Conservation (phyloP, 2,888 invertebrate species). For the Bedellia somnulentella region DNA sequence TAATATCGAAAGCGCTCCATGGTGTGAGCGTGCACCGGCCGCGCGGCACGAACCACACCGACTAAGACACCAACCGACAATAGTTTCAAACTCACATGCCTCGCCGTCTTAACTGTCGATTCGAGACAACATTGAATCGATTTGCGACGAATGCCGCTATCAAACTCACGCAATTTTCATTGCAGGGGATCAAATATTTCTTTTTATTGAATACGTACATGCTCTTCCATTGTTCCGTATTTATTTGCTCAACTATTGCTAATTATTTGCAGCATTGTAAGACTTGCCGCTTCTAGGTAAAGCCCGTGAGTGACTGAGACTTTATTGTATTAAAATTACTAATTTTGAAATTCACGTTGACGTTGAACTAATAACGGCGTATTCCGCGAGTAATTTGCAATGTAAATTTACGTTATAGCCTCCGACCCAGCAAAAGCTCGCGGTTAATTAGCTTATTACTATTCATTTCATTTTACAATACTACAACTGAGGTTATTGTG, state of each 20-base stretch:
- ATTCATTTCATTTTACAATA: conserved; percentile 20
- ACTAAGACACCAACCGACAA: conserved; percentile 32
- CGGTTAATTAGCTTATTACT: conserved; percentile 58
- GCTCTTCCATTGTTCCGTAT: too few relatives aligned
- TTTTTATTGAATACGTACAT: too few relatives aligned
- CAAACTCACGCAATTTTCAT: conserved; percentile 26
- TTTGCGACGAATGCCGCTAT: conserved; percentile 30
- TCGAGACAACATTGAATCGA: conserved; percentile 39
- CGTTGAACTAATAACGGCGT: conserved; percentile 40
- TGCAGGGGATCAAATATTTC: too few relatives aligned
- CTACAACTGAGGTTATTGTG: too few relatives aligned
- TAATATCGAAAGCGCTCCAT: neutral
- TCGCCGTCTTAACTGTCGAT: conserved; percentile 25
- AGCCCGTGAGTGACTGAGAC: conserved; percentile 52
- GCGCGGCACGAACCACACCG: conserved; percentile 39
- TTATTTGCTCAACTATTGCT: too few relatives aligned
- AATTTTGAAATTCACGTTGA: conserved; percentile 55
- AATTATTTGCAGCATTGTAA: conserved; percentile 2
- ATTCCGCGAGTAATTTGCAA: conserved; percentile 56
- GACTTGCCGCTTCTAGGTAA: conserved; percentile 26
- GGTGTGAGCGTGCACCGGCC: neutral
- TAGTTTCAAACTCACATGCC: conserved; percentile 38
- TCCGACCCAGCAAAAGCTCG: conserved; percentile 48
- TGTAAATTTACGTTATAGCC: conserved; percentile 55
- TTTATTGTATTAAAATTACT: conserved; percentile 51